A percentile compares a stretch with the other conserved stretches of the same genome.
phyloP scores from a whole-genome alignment of 2,797 vertebrate genomes.

The Pyrocephalus nanus region DNA sequence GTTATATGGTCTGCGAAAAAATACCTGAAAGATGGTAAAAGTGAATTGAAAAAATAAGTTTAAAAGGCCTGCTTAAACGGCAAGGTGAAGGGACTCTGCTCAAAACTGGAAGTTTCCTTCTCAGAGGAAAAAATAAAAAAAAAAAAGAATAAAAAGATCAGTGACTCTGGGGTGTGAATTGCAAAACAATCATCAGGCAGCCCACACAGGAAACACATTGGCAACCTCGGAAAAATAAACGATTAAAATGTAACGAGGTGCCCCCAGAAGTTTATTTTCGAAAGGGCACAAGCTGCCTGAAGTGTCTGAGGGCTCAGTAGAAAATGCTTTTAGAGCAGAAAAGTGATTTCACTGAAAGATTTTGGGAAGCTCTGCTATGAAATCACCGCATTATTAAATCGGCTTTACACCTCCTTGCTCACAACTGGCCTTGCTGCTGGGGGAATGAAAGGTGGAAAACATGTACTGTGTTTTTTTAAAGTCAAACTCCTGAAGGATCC shows the following conservation, averaged over 20 bases:
- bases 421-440: background rate
- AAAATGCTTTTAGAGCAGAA: background rate
- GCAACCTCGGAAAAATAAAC: background rate
- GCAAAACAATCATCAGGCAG: background rate
- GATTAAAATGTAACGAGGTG: background rate
- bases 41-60: background rate
- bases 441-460: background rate
- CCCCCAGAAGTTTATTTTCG: background rate
- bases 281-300: background rate
- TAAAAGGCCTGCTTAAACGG: background rate
- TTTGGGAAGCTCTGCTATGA: background rate
- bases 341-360: background rate
- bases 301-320: background rate
- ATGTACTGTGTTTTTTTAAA: accelerated
- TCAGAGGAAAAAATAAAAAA: background rate
- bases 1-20: background rate
- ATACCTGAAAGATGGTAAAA: background rate
- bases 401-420: background rate
- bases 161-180: background rate
- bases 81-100: background rate
- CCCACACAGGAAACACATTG: background rate
- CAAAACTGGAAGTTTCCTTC: background rate
- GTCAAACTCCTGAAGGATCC: background rate
- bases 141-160: background rate
- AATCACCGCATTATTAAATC: background rate